Conservation (phyloP, 2,113 vertebrate genomes). For the Haemorhous mexicanus region DNA sequence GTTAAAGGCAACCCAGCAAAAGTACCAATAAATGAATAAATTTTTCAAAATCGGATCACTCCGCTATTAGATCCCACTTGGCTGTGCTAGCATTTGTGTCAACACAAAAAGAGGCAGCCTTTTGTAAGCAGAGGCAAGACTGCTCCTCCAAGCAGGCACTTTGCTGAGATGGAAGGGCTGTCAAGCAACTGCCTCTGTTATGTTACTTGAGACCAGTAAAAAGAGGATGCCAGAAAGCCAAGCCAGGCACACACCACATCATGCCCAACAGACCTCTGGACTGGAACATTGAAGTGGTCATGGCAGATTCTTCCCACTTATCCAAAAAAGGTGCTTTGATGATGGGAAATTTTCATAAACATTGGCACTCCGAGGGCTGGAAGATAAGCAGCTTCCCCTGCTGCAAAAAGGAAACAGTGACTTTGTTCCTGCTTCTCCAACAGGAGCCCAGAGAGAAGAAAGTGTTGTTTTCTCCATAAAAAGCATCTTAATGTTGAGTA, state of each 20-base stretch:
- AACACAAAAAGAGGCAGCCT: background rate
- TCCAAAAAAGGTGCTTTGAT: background rate
- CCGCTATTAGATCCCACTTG: background rate
- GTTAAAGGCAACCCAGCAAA: background rate
- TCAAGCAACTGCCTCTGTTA: background rate
- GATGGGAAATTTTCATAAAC: background rate
- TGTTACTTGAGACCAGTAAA: background rate
- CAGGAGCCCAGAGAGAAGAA: background rate
- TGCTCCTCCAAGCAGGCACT: background rate
- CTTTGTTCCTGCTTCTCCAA: background rate
- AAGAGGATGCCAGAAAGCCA: background rate
- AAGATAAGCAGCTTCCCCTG: background rate
- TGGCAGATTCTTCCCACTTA: background rate
- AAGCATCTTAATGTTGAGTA: background rate
- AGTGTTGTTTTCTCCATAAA: background rate
- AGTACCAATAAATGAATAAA: background rate
- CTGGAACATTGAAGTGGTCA: background rate
- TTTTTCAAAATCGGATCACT: background rate
- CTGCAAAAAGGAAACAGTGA: background rate
- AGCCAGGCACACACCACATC: background rate
- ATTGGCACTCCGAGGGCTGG: accelerated
- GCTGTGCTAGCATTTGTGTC: background rate
- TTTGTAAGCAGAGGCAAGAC: background rate
- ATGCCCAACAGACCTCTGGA: background rate
- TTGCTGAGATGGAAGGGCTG: background rate